Percentiles rank a stretch among this genome's conserved stretches.
Conservation (phyloP, 2,888 invertebrate genomes). For the Melieria picta region DNA sequence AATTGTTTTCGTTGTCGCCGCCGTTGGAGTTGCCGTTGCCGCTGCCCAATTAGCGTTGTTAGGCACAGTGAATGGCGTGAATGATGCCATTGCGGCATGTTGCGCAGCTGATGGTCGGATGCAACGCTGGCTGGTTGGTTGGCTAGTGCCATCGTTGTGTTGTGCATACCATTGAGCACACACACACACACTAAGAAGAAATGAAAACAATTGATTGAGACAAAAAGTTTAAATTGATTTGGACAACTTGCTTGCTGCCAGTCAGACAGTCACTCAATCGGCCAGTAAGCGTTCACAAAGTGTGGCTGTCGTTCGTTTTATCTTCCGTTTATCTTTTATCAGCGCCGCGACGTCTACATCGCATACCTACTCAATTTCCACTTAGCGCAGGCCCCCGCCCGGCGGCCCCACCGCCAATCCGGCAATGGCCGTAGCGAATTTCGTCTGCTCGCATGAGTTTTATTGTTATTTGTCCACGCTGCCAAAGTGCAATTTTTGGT, state of each 20-base stretch:
- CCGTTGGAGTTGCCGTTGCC: too few relatives aligned
- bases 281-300: too few relatives aligned
- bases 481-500: conserved; percentile 6
- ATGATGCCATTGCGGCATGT: conserved; percentile 8
- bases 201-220: too few relatives aligned
- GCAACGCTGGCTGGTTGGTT: not conserved
- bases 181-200: too few relatives aligned
- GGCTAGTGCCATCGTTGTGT: too few relatives aligned
- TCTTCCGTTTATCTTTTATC: too few relatives aligned
- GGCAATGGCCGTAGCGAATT: conserved; percentile 53
- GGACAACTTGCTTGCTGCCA: too few relatives aligned
- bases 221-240: too few relatives aligned
- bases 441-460: conserved; percentile 42
- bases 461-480: not conserved
- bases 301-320: too few relatives aligned
- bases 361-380: not conserved
- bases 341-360: not conserved
- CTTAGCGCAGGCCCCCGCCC: not conserved
- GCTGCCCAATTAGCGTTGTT: conserved; percentile 48
- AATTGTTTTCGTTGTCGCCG: too few relatives aligned
- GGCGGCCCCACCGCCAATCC: not conserved
- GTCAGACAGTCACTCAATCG: too few relatives aligned
- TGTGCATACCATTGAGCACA: too few relatives aligned
- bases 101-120: not conserved
- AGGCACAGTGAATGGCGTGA: conserved; percentile 4